Evolutionary conservation across 2,113 vertebrate genomes (phyloP), one percentile per base, ranked within the genome.

Genomic region (Dasypus novemcinctus): DNA sequence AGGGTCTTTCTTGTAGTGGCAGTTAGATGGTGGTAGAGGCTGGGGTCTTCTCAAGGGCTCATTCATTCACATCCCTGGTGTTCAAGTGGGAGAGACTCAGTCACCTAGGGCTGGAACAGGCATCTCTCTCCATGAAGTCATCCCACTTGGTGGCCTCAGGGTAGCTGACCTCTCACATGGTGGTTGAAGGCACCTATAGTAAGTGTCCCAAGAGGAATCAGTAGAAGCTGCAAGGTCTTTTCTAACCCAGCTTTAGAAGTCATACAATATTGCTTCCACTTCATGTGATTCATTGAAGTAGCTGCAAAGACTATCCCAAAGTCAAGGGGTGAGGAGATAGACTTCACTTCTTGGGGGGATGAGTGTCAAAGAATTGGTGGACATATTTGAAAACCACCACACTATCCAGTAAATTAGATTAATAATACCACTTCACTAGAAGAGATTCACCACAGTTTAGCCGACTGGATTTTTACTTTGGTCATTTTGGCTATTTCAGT

Each of bases 241-340:
- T 61, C 52, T 69, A 41, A 17, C 41, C 15, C 66, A 83, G 31
- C 43, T 36, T 46, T 27, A 11, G 41, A 78, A 64, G 64, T 29
- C 15, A 31, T 27, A 31, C 11, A 29, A 18, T 46, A 46, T 46
- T 33, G 27, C 31, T 79, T 27, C 10, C 38, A 80, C 5, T 21
- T 76, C 41, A n/a, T 71, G 23, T 33, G 18, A 25, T 69, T 27
- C 71, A 11, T 80, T 1, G 4, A 79, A 71, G 43, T 9, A 46
- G 36, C 63, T n/a, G 49, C 12, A 14, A 5, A 66, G 33, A 4
- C n/a, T 18, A 31, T 2, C 4, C 38, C 0, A 43, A 4, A 20
- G 31, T 78, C 11, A 21, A 41, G 23, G 5, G 46, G 36, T 0
- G 2, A 1, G 18, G 21, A 1, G 18, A n/a, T 2, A 46, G 23